Percentiles rank a stretch among this genome's conserved stretches.
phyloP scores from a whole-genome alignment of 23 tunicate species.

The Ciona savignyi region DNA sequence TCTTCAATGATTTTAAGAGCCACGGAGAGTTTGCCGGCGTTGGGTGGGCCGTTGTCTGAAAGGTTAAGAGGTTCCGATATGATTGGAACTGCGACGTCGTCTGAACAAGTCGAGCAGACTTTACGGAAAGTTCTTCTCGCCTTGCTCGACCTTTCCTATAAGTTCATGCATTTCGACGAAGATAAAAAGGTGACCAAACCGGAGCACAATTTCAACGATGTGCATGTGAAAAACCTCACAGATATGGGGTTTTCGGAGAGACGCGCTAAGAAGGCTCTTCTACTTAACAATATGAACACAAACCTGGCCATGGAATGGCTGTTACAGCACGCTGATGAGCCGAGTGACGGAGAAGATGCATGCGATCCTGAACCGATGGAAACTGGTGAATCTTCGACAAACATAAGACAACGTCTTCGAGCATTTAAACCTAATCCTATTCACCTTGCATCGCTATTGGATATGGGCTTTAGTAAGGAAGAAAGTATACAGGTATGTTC shows the following conservation, averaged over 20 bases:
- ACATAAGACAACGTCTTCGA: conserved; percentile 13
- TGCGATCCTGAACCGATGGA: conserved; percentile 20
- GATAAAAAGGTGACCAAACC: background rate
- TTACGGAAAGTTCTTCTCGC: conserved; percentile 76
- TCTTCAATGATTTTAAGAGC: conserved; percentile 46
- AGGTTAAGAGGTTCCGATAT: background rate
- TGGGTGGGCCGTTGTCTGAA: conserved; percentile 2
- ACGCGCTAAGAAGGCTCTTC: conserved; percentile 43
- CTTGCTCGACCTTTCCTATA: conserved; percentile 79
- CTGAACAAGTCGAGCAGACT: conserved; percentile 70
- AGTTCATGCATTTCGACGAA: conserved; percentile 81
- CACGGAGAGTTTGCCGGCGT: conserved; percentile 54
- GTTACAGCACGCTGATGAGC: conserved; percentile 14
- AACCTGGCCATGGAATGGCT: conserved; percentile 80
- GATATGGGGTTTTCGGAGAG: conserved; percentile 86
- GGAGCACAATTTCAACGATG: conserved; percentile 2
- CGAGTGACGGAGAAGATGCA: conserved; percentile 17
- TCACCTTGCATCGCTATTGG: conserved; percentile 45
- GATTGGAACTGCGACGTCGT: conserved; percentile 18
- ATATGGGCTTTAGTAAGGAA: conserved; percentile 76
- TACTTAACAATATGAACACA: conserved; percentile 27
- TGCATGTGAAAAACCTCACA: conserved; percentile 12
- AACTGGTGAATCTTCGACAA: background rate
- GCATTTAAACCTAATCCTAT: conserved; percentile 59
- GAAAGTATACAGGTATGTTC: conserved; percentile 38